Conservation (phyloP, 2,113 vertebrate genomes). For the Pungitius pungitius region DNA sequence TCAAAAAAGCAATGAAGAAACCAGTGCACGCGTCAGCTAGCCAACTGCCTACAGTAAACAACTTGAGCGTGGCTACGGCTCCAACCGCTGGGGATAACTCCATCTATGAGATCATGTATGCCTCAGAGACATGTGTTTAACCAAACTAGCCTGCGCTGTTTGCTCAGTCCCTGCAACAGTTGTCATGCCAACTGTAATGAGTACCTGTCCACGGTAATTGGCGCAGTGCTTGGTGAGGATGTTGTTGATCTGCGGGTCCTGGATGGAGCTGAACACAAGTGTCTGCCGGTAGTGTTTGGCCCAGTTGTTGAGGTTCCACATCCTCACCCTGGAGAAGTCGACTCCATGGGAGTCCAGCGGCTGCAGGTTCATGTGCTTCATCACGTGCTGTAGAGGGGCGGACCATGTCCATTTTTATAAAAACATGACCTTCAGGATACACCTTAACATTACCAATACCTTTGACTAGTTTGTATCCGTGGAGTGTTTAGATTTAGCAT, state of each 20-base stretch:
- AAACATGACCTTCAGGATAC: neutral
- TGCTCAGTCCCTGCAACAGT: neutral
- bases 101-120: slow-evolving; percentile 7
- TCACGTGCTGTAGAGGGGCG: slow-evolving; percentile 82
- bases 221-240: slow-evolving; percentile 89
- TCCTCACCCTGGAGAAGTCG: slow-evolving; percentile 94
- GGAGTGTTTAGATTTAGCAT: neutral
- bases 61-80: neutral
- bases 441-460: no score
- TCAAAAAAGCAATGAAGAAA: neutral
- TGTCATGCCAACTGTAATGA: neutral
- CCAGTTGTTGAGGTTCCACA: slow-evolving; percentile 94
- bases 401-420: neutral
- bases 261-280: slow-evolving; percentile 89
- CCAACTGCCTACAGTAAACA: neutral
- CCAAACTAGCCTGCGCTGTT: neutral
- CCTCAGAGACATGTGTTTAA: slow-evolving; percentile 5
- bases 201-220: slow-evolving; percentile 91
- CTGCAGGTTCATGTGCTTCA: slow-evolving; percentile 92
- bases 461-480: neutral
- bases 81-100: neutral
- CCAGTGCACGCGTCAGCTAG: neutral
- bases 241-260: slow-evolving; percentile 92
- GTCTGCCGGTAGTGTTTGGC: slow-evolving; percentile 91
- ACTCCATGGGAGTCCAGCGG: slow-evolving; percentile 92